phyloP scores from a whole-genome alignment of 1,140 invertebrate genomes.

The Apolygus lucorum region DNA sequence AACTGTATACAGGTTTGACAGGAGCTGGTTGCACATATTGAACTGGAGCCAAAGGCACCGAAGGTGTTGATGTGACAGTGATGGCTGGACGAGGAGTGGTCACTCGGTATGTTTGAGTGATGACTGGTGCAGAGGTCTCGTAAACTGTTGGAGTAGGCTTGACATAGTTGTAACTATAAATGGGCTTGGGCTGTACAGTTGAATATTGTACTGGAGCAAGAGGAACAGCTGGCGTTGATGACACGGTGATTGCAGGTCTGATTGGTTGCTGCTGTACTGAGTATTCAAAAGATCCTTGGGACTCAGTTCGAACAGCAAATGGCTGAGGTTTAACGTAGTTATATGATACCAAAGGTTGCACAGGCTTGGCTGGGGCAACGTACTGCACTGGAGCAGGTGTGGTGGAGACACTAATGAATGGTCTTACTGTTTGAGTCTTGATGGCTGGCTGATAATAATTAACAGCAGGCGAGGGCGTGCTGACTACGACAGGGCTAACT shows the following conservation, averaged over 20 bases:
- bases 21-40: slow-evolving; percentile 25
- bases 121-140: slow-evolving; percentile 32
- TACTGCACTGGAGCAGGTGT: background rate
- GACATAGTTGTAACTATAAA: slow-evolving; percentile 21
- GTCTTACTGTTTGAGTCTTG: background rate
- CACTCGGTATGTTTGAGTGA: slow-evolving; percentile 31
- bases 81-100: slow-evolving; percentile 4
- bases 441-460: background rate
- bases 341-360: background rate
- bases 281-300: too few species aligned
- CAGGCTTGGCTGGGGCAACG: background rate
- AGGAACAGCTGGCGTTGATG: slow-evolving; percentile 27
- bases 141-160: slow-evolving; percentile 28
- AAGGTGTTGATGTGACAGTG: slow-evolving; percentile 24
- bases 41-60: slow-evolving; percentile 26
- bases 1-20: background rate
- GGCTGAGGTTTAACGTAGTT: slow-evolving; percentile 22
- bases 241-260: slow-evolving; percentile 15
- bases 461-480: background rate
- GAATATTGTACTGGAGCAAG: slow-evolving; percentile 26
- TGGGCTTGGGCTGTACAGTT: background rate
- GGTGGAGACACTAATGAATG: background rate
- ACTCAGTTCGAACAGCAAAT: background rate
- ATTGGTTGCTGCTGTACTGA: background rate
- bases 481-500: background rate